Evolutionary conservation across 2,888 invertebrate genomes (phyloP), one percentile per base, ranked within the genome.

Genomic region (Mactromeris polynyma): DNA sequence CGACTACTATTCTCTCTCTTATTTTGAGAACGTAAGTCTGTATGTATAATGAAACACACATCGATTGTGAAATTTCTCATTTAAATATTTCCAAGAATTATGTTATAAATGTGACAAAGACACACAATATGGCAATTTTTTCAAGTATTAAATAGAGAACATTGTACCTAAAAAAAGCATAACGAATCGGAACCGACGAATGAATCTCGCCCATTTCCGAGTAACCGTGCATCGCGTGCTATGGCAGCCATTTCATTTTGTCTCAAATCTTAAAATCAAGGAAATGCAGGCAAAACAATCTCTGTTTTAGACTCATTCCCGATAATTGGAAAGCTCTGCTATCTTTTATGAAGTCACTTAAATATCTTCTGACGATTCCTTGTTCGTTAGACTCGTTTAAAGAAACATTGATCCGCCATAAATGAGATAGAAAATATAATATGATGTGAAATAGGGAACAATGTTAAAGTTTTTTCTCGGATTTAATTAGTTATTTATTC

Each of bases 401-500:
- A 36, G 36, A 73, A 73, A 19, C 73, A 73, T 33, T 73, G 73
- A 73, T 73, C 73, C 17, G 14, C 2, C 73, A 36, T 73, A 73
- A 73, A 33, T 73, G 73, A 73, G 21, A 36, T 73, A 36, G 73
- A 73, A 73, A 26, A 26, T 73, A 26, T 73, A 36, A 73, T 19
- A 36, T 36, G 14, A 73, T 73, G 36, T 26, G 73, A 33, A 33
- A 73, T 73, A 36, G 9, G 2, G 26, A 73, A 36, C 73, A 73
- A 33, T 73, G 31, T 73, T 36, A 31, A 33, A 7, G 33, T 4
- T 33, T 2, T 73, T 81, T 36, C 54, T 77, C 4, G 17, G 78
- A 31, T 64, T 85, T 83, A 86, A 89, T 89, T 83, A 86, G 81
- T 86, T 86, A 89, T 89, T 86, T 81, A 89, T 89, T 86, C 86